phyloP scores from a whole-genome alignment of 2,113 vertebrate species.

The Vulpes vulpes region DNA sequence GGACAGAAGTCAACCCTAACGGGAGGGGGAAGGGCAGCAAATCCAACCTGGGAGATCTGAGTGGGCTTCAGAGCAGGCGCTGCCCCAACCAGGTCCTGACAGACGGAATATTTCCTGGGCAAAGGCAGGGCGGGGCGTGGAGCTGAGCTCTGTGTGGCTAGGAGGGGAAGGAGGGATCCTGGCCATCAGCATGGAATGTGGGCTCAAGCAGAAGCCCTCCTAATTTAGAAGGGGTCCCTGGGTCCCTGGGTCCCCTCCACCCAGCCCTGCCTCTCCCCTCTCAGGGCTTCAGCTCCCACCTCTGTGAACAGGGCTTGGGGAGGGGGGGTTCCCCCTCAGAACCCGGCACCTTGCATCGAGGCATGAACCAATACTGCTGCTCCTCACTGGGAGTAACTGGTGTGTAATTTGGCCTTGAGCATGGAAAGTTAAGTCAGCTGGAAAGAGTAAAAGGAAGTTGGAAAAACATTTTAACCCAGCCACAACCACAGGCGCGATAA shows the following conservation, averaged over 20 bases:
- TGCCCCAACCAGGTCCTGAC: background rate
- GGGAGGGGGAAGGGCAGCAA: no score
- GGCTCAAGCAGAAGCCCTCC: background rate
- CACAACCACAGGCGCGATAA: background rate
- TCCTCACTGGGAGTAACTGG: background rate
- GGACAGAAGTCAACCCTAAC: background rate
- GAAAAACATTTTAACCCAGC: background rate
- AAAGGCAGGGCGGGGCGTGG: background rate
- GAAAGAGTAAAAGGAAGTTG: constrained; percentile 75
- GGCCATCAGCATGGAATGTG: rapidly evolving
- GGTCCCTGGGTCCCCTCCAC: background rate
- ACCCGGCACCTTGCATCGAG: rapidly evolving
- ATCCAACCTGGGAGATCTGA: rapidly evolving
- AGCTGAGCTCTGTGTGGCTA: rapidly evolving
- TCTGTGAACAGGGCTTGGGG: background rate
- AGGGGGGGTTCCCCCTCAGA: background rate
- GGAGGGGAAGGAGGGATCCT: background rate
- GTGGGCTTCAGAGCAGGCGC: background rate
- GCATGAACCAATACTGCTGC: rapidly evolving
- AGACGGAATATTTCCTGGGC: background rate
- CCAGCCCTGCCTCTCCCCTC: background rate
- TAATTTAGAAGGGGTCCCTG: background rate
- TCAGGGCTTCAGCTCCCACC: background rate
- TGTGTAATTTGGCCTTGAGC: constrained; percentile 68
- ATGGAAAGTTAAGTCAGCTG: constrained; percentile 72